Percentiles rank a stretch among this genome's conserved stretches.
Evolutionary conservation across 2,888 invertebrate genomes (phyloP).

Genomic region (Linyphia triangularis): DNA sequence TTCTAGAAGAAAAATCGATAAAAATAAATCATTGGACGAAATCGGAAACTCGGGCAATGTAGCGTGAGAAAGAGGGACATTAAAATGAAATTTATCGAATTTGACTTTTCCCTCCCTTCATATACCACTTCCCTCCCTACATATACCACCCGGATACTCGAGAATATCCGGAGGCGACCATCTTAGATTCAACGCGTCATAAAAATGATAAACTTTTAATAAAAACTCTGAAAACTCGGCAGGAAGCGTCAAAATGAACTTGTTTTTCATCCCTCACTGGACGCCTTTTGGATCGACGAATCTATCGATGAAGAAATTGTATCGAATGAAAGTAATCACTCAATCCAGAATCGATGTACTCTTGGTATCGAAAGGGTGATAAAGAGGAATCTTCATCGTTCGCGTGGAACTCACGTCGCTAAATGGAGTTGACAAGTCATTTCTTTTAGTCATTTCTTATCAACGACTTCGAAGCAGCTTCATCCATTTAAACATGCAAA

Average conservation of each 20-base stretch:
- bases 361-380: constrained; percentile 49
- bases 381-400: constrained; percentile 1
- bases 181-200: constrained; percentile 60
- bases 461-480: not conserved
- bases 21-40: constrained; percentile 71
- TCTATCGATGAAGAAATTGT: constrained; percentile 48
- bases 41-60: constrained; percentile 72
- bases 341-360: constrained; percentile 25
- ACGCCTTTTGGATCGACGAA: constrained; percentile 19
- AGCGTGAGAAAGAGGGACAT: constrained; percentile 72
- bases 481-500: constrained; percentile 6
- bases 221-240: constrained; percentile 63
- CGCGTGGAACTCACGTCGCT: not conserved
- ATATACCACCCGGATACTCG: constrained; percentile 41
- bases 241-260: constrained; percentile 66
- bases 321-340: constrained; percentile 39
- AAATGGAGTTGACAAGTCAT: constrained; percentile 27
- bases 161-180: constrained; percentile 52
- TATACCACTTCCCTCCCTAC: too few species aligned
- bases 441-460: constrained; percentile 9
- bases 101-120: constrained; percentile 54
- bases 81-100: constrained; percentile 75
- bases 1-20: constrained; percentile 59
- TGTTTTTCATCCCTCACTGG: constrained; percentile 62
- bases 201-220: constrained; percentile 74